phyloP scores from a whole-genome alignment of 2,113 vertebrate genomes.

The Bolborhynchus lineola region DNA sequence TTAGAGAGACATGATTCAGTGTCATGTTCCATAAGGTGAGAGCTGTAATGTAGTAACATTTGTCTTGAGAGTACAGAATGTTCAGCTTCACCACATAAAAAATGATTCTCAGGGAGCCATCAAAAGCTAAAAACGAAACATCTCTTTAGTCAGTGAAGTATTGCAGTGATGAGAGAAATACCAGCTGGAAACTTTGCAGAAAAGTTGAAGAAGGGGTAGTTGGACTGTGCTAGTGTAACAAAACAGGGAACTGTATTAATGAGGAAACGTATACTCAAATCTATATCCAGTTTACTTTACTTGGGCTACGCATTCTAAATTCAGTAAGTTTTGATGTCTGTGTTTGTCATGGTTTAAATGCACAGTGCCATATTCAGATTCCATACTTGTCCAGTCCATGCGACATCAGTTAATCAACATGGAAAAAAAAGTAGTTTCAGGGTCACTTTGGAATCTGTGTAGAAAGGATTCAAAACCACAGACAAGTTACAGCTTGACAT shows the following conservation, averaged over 20 bases:
- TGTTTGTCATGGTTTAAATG: not conserved
- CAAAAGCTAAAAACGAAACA: not conserved
- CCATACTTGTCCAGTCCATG: not conserved
- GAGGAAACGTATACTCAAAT: not conserved
- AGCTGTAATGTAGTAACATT: not conserved
- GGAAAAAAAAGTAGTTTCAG: not conserved
- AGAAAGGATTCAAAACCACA: not conserved
- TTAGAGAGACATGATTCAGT: not conserved
- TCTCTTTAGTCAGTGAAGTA: not conserved
- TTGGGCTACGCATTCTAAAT: not conserved
- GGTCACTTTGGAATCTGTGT: not conserved
- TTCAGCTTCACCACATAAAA: not conserved
- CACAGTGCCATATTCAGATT: not conserved
- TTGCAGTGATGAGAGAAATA: not conserved
- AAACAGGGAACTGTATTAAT: not conserved
- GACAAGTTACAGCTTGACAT: not conserved
- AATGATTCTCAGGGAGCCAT: not conserved
- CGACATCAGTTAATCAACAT: not conserved
- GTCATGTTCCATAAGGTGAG: not conserved
- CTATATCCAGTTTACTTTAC: not conserved
- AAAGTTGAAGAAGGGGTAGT: not conserved
- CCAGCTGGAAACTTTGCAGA: not conserved
- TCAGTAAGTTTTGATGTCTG: not conserved
- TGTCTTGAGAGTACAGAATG: not conserved
- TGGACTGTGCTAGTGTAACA: not conserved